phyloP scores from a whole-genome alignment of 1,140 invertebrate species.

The Neodiprion fabricii region DNA sequence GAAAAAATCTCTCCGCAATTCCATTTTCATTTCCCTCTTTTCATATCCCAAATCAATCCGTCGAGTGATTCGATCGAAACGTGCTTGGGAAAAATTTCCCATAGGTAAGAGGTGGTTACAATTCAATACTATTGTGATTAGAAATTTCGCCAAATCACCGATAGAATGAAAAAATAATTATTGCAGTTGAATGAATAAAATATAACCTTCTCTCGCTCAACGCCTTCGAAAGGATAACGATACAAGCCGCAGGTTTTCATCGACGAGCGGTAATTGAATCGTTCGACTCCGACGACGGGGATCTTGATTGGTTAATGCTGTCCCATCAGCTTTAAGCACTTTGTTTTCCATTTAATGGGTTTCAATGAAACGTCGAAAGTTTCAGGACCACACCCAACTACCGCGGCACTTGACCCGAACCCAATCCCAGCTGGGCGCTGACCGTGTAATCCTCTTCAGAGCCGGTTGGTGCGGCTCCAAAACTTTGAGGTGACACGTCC shows the following conservation, averaged over 20 bases:
- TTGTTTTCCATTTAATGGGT: slow-evolving; percentile 12
- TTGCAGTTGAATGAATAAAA: too few relatives aligned
- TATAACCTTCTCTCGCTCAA: too few relatives aligned
- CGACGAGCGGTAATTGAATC: neutral
- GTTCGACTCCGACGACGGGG: neutral
- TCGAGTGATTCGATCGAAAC: too few relatives aligned
- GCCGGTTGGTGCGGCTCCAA: neutral
- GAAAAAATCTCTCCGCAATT: too few relatives aligned
- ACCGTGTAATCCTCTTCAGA: slow-evolving; percentile 12
- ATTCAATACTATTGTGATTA: too few relatives aligned
- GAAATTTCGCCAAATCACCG: too few relatives aligned
- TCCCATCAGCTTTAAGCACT: slow-evolving; percentile 7
- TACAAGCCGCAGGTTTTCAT: neutral
- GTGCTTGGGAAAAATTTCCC: too few relatives aligned
- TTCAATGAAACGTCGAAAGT: slow-evolving; percentile 9
- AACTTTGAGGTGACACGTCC: neutral
- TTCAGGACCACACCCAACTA: neutral
- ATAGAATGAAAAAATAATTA: too few relatives aligned
- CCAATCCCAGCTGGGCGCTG: neutral
- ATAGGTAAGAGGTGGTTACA: too few relatives aligned
- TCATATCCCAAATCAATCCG: too few relatives aligned
- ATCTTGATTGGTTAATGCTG: neutral
- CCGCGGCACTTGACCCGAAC: slow-evolving; percentile 8
- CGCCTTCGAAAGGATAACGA: too few relatives aligned
- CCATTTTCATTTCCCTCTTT: too few relatives aligned